Percentiles rank a stretch among this genome's conserved stretches.
These are phyloP conservation scores for Ammospiza caudacuta DNA, from an alignment of 2,113 vertebrate species.

Conservation along the genomic window DNA sequence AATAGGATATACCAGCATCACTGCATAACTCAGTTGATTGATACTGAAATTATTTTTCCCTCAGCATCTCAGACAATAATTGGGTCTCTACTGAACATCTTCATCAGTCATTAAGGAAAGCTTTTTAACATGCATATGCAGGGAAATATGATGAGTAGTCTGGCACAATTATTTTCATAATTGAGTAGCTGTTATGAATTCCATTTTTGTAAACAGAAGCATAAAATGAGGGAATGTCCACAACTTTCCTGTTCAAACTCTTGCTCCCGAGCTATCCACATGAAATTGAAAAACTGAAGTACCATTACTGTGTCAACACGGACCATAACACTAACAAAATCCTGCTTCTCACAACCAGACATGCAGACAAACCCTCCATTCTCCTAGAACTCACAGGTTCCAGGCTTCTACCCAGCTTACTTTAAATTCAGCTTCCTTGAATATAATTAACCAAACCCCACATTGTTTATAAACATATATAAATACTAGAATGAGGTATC, in stretches of 20 bases:
- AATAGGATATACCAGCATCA: not conserved
- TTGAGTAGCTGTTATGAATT: not conserved
- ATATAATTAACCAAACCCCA: not conserved
- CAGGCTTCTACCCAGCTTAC: not conserved
- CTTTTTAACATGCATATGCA: not conserved
- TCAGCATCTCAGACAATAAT: not conserved
- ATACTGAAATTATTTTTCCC: not conserved
- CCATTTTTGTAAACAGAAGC: not conserved
- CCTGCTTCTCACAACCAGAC: not conserved
- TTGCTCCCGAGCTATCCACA: not conserved
- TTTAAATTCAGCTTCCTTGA: not conserved
- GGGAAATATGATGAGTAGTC: not conserved
- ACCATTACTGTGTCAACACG: not conserved
- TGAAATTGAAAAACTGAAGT: not conserved
- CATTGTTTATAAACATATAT: not conserved
- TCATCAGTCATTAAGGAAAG: not conserved
- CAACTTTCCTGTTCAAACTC: not conserved
- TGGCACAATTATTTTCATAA: not conserved
- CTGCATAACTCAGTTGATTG: not conserved
- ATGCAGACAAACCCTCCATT: not conserved
- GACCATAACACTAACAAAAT: not conserved
- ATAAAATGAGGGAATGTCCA: not conserved
- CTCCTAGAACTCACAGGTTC: not conserved
- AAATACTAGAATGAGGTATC: not conserved
- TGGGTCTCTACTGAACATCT: not conserved